These are phyloP conservation scores for Apamea crenata DNA, from an alignment of 2,888 invertebrate species.

Conservation along the genomic window DNA sequence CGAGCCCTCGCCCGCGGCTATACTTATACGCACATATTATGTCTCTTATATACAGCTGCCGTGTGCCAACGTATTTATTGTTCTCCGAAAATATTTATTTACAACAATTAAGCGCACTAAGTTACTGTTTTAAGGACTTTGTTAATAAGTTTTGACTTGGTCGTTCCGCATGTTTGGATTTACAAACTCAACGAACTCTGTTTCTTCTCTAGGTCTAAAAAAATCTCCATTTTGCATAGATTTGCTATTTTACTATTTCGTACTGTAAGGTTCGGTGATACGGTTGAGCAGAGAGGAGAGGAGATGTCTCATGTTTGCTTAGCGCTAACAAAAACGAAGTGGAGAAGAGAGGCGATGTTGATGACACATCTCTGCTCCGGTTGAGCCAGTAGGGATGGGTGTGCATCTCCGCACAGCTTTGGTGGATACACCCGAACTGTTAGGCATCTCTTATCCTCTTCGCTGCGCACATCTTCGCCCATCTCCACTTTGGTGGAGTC, in stretches of 20 bases:
- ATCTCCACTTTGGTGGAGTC: no score
- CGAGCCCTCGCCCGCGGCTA: conserved; percentile 83
- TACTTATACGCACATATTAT: conserved; percentile 81
- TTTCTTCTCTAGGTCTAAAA: background rate
- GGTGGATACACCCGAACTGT: background rate
- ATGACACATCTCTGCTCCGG: no score
- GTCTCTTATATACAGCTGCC: conserved; percentile 85
- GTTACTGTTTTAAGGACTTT: background rate
- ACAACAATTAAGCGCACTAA: conserved; percentile 67
- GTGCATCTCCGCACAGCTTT: no score
- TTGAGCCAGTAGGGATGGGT: no score
- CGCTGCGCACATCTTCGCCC: background rate
- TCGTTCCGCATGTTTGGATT: background rate
- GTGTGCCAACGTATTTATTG: conserved; percentile 80
- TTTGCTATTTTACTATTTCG: background rate
- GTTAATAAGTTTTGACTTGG: conserved; percentile 6
- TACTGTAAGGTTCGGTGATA: background rate
- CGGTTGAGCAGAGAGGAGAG: background rate
- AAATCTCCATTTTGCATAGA: background rate
- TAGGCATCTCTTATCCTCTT: background rate
- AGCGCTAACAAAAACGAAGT: background rate
- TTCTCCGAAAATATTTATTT: conserved; percentile 78
- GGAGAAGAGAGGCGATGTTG: no score
- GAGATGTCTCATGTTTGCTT: background rate
- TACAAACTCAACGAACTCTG: background rate